These are phyloP conservation scores for Hydractinia symbiolongicarpus DNA, from an alignment of 30 jellyfish, hydroid and myxozoan genomes.

Conservation along the genomic window DNA sequence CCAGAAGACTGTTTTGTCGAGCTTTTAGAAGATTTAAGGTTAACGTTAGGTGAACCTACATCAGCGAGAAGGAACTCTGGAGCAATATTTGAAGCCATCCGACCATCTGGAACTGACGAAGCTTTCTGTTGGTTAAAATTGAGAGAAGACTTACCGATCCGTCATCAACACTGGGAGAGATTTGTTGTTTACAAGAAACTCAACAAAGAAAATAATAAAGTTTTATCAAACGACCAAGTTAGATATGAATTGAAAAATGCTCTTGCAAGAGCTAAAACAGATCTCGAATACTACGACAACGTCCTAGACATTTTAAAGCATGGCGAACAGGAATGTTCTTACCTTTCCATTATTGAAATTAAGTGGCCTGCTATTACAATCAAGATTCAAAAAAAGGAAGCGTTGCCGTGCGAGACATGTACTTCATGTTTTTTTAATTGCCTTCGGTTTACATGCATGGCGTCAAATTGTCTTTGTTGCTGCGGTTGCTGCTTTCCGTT, in stretches of 20 bases:
- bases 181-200: not conserved
- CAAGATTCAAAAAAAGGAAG: not conserved
- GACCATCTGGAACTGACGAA: not conserved
- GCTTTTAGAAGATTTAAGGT: not conserved
- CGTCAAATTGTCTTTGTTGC: not conserved
- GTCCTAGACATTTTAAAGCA: not conserved
- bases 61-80: not conserved
- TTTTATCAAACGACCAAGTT: not conserved
- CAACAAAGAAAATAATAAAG: not conserved
- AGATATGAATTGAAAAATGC: not conserved
- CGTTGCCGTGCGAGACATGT: not conserved
- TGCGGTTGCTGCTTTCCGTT: not conserved
- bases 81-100: not conserved
- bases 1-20: not conserved
- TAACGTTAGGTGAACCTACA: not conserved
- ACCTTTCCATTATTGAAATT: not conserved
- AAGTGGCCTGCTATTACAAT: not conserved
- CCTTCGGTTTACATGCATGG: not conserved
- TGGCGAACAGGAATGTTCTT: not conserved
- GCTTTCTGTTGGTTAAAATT: not conserved
- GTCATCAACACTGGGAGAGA: conserved; percentile 1
- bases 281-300: not conserved
- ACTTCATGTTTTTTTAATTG: not conserved
- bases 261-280: not conserved
- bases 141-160: not conserved